These are phyloP conservation scores for Megaustenia siamemsis DNA, from an alignment of 2,888 invertebrate species.

Conservation along the genomic window DNA sequence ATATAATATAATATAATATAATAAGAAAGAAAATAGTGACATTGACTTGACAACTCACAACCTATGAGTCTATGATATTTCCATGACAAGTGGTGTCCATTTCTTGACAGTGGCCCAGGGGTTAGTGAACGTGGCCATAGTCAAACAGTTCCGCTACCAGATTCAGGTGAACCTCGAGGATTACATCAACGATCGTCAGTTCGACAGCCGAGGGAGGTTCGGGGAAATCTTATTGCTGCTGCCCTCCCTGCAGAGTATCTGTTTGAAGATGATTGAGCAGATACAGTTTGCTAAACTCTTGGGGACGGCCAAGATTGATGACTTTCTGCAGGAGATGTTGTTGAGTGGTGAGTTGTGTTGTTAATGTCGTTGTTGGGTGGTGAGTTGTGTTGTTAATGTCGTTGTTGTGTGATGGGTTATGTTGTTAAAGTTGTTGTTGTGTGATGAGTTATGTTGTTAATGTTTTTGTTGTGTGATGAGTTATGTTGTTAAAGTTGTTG, in stretches of 20 bases:
- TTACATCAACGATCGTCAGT: slow-evolving; percentile 97
- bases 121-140: slow-evolving; percentile 89
- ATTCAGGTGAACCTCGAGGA: slow-evolving; percentile 94
- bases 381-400: no score
- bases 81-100: no score
- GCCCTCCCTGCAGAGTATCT: slow-evolving; percentile 95
- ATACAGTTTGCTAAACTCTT: slow-evolving; percentile 97
- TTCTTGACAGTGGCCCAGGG: slow-evolving; percentile 94
- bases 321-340: slow-evolving; percentile 95
- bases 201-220: slow-evolving; percentile 88
- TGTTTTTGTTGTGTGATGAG: no score
- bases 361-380: no score
- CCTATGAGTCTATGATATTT: no score
- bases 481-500: no score
- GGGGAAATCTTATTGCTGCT: slow-evolving; percentile 95
- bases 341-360: slow-evolving; percentile 91
- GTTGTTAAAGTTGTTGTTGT: no score
- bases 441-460: no score
- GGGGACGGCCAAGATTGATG: slow-evolving; percentile 96
- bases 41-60: no score
- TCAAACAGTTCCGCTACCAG: slow-evolving; percentile 94
- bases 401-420: no score
- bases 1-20: no score
- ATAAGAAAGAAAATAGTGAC: no score
- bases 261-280: slow-evolving; percentile 99